These are phyloP conservation scores for Aythya fuligula DNA, from an alignment of 2,797 vertebrate species.

Conservation along the genomic window DNA sequence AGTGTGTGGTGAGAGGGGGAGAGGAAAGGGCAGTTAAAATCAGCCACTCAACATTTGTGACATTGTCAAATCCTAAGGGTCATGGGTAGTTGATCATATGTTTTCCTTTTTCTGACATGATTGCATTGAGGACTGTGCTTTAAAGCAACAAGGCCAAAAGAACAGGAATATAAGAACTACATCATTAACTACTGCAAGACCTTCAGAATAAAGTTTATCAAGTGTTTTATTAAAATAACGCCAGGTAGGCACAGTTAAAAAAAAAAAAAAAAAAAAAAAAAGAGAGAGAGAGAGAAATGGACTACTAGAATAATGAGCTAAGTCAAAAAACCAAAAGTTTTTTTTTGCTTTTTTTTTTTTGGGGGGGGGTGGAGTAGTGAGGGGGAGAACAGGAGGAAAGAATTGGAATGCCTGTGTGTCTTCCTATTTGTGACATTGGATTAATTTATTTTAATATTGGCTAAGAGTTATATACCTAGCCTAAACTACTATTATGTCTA, in stretches of 20 bases:
- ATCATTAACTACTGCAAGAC: slow-evolving; percentile 59
- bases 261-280: background rate
- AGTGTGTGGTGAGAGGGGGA: background rate
- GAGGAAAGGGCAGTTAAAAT: slow-evolving; percentile 69
- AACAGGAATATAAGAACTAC: slow-evolving; percentile 26
- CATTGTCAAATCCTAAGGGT: slow-evolving; percentile 76
- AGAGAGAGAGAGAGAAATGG: background rate
- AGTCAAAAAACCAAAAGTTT: background rate
- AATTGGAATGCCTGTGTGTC: background rate
- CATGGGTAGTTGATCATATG: slow-evolving; percentile 71
- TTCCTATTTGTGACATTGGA: background rate
- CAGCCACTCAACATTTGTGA: slow-evolving; percentile 72
- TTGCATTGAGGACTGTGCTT: slow-evolving; percentile 52
- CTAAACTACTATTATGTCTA: background rate
- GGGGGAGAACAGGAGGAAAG: too few relatives aligned
- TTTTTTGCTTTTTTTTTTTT: background rate
- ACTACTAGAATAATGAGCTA: background rate
- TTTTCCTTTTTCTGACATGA: slow-evolving; percentile 83
- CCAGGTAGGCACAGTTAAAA: background rate
- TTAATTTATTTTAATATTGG: background rate
- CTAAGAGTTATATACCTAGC: background rate
- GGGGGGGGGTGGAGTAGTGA: background rate
- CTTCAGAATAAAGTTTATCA: slow-evolving; percentile 59
- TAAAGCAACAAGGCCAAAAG: slow-evolving; percentile 54
- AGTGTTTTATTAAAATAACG: slow-evolving; percentile 23